phyloP scores from a whole-genome alignment of 1,140 invertebrate species.

The Drosophila pallidifrons region DNA sequence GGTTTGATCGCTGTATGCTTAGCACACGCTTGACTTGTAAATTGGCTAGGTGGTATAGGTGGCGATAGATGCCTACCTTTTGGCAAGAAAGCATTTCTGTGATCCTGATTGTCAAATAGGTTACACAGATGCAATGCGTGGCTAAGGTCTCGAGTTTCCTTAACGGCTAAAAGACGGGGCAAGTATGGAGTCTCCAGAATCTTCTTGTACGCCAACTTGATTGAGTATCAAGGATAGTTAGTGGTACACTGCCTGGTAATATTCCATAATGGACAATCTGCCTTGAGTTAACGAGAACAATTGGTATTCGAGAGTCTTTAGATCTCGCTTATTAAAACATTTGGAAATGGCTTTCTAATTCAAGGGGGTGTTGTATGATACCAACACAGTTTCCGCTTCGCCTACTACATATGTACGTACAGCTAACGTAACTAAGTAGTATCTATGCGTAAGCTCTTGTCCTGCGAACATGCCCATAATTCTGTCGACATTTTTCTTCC shows the following conservation, averaged over 20 bases:
- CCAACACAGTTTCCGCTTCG: not conserved
- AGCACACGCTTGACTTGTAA: no score
- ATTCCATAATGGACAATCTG: no score
- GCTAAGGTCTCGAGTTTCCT: constrained; percentile 21
- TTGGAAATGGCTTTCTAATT: no score
- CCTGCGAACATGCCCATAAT: not conserved
- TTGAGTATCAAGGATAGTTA: not conserved
- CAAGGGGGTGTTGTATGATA: not conserved
- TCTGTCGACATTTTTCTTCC: no score
- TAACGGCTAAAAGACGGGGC: constrained; percentile 21
- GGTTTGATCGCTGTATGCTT: no score
- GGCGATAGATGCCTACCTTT: constrained; percentile 1
- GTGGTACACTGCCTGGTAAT: not conserved
- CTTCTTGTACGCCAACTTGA: constrained; percentile 3
- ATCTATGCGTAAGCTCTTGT: not conserved
- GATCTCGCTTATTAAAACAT: not conserved
- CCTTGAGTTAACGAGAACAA: no score
- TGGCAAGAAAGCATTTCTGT: constrained; percentile 11
- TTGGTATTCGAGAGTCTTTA: no score
- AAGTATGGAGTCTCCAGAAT: constrained; percentile 1
- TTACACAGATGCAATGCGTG: constrained; percentile 16
- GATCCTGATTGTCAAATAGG: constrained; percentile 17
- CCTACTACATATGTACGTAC: not conserved
- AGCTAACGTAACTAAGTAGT: not conserved
- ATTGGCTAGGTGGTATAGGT: constrained; percentile 17